Evolutionary conservation across 2,113 vertebrate genomes (phyloP).

Genomic region (Sciurus niger): DNA sequence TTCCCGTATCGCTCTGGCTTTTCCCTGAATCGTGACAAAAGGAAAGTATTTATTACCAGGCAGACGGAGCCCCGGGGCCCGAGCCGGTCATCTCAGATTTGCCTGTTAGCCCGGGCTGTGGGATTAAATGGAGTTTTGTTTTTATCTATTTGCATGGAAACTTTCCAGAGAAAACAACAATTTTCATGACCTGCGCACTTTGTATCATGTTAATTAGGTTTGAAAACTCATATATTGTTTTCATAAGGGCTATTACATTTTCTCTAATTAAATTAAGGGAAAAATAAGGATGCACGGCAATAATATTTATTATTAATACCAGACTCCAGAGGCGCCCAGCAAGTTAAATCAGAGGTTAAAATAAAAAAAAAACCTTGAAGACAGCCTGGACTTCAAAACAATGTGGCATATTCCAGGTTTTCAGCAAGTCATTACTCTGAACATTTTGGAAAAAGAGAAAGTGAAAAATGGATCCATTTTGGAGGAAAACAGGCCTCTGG

Average conservation of each 20-base stretch:
- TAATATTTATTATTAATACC: constrained; percentile 94
- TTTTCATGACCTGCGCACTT: constrained; percentile 90
- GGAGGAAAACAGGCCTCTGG: constrained; percentile 56
- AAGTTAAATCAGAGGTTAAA: constrained; percentile 85
- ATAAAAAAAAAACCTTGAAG: constrained; percentile 80
- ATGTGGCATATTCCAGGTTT: constrained; percentile 76
- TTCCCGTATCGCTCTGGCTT: constrained; percentile 83
- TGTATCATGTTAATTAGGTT: constrained; percentile 93
- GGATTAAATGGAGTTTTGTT: constrained; percentile 89
- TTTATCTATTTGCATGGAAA: constrained; percentile 92
- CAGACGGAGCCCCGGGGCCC: constrained; percentile 88
- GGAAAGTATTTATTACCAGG: constrained; percentile 90
- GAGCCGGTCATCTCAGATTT: constrained; percentile 89
- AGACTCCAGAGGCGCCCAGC: constrained; percentile 89
- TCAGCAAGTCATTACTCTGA: constrained; percentile 78
- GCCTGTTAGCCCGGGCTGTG: constrained; percentile 82
- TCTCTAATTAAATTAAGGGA: constrained; percentile 92
- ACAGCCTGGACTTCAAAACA: constrained; percentile 87
- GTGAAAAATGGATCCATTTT: constrained; percentile 75
- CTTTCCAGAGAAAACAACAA: constrained; percentile 92
- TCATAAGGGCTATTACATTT: constrained; percentile 94
- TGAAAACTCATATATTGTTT: constrained; percentile 93
- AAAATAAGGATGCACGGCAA: constrained; percentile 92
- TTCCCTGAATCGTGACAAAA: constrained; percentile 89
- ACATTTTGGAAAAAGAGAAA: constrained; percentile 77